Percentiles rank a stretch among this genome's conserved stretches.
Conservation (phyloP, 92 coral and sea anemone genomes). For the Siderastrea siderea region DNA sequence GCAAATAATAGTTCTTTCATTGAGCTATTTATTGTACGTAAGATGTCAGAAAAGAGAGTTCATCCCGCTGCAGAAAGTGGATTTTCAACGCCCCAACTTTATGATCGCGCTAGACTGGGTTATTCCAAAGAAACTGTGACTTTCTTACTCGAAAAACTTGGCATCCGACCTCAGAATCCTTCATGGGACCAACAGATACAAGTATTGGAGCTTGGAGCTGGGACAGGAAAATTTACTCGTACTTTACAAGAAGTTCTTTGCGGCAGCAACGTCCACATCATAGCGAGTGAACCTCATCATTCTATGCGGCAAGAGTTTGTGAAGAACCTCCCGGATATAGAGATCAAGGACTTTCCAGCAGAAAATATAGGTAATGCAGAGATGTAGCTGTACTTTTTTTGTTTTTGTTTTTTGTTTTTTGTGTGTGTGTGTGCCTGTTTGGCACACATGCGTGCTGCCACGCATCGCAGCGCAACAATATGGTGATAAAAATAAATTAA, state of each 20-base stretch:
- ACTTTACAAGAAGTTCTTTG: conserved; percentile 63
- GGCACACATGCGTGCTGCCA: too few relatives aligned
- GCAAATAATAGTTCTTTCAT: too few relatives aligned
- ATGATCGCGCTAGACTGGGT: conserved; percentile 78
- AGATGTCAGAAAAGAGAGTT: background rate
- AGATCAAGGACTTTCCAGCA: conserved; percentile 66
- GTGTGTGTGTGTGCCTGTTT: too few relatives aligned
- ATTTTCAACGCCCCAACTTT: conserved; percentile 22
- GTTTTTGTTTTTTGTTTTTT: too few relatives aligned
- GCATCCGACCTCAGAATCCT: conserved; percentile 39
- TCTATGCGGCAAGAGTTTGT: conserved; percentile 79
- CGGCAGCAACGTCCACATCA: conserved; percentile 32
- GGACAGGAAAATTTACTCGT: conserved; percentile 90
- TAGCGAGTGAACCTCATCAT: conserved; percentile 74
- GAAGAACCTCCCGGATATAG: conserved; percentile 67
- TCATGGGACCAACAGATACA: conserved; percentile 42
- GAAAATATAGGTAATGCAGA: conserved; percentile 53
- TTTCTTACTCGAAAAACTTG: conserved; percentile 75
- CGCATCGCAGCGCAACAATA: too few relatives aligned
- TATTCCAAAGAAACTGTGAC: conserved; percentile 77
- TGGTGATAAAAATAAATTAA: too few relatives aligned
- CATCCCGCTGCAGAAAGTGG: conserved; percentile 5
- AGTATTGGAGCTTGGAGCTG: conserved; percentile 85
- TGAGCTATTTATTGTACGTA: background rate
- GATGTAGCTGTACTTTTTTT: too few relatives aligned